Evolutionary conservation across 2,797 vertebrate genomes (phyloP).

Genomic region (Lepus oiostolus): DNA sequence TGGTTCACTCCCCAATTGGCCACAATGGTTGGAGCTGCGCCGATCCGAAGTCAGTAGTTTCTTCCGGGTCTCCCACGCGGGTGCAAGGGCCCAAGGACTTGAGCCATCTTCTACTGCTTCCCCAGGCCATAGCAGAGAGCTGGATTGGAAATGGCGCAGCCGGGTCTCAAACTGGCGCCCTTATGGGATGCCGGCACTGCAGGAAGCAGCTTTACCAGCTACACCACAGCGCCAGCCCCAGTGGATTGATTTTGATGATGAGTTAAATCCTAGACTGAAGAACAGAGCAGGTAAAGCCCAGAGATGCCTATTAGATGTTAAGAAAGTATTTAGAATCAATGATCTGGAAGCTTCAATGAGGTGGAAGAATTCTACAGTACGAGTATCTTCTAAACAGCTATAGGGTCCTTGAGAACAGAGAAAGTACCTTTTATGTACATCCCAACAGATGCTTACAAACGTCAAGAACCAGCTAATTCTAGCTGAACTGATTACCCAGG

Average conservation of each 20-base stretch:
- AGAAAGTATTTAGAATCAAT: slow-evolving; percentile 45
- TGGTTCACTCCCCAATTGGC: no score
- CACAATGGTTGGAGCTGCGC: no score
- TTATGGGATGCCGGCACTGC: no score
- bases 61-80: no score
- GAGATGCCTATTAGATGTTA: not conserved
- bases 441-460: slow-evolving; percentile 20
- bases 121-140: no score
- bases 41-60: no score
- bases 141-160: no score
- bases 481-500: slow-evolving; percentile 32
- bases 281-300: slow-evolving; percentile 3
- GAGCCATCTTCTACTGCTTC: no score
- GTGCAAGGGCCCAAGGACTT: no score
- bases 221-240: no score
- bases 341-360: slow-evolving; percentile 35
- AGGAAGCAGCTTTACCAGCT: no score
- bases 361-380: slow-evolving; percentile 18
- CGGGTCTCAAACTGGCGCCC: no score
- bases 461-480: not conserved
- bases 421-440: slow-evolving; percentile 21
- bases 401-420: not conserved
- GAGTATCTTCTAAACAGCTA: slow-evolving; percentile 7
- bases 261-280: slow-evolving; percentile 42
- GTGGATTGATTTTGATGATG: slow-evolving; percentile 12